Base-by-base conservation (phyloP, 2,888 invertebrate genomes). In the Cheilosia soror region DNA sequence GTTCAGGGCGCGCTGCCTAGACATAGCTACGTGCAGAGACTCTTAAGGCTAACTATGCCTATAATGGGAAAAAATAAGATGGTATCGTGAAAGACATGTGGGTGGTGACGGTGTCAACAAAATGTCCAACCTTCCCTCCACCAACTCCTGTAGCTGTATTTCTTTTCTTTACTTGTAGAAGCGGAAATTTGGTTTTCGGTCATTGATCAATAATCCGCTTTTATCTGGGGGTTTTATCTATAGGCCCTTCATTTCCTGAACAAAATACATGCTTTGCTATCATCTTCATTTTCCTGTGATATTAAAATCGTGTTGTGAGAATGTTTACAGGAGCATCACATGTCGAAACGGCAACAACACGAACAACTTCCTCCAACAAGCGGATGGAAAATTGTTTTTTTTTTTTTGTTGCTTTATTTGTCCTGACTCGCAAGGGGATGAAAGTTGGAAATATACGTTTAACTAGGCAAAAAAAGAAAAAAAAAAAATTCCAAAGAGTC, bases 131-230 rank as follows among this genome's bases (percentile, higher is more conserved):
- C 29, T 71, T 55, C 29, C 55, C 47, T 49, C 29, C 51, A 37
- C 11, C 4, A 9, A 37, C 4, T 11, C 31, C 42, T 31, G n/a
- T 49, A 11, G 7, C 44, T 42, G 9, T 20, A 5, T 31, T 7
- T 31, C 7, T 31, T 5, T 53, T 37, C 42, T 15, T 44, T 31
- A 13, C n/a, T 40, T 13, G 55, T 7, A 40, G 62, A 29, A 68
- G 6, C 78, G 78, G 78, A 78, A 78, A 78, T 78, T 78, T 71
- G 69, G 49, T 78, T 71, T 55, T 63, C 63, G 69, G 78, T 69
- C 69, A 71, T 78, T 78, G 78, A 57, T 78, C 69, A 57, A 71
- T 71, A 78, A 71, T 69, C 69, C 63, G 47, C 57, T 57, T 78
- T 62, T 60, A 78, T 69, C 31, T 51, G 20, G 31, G 5, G 37